Evolutionary conservation across 2,797 vertebrate species (phyloP), one percentile per base, ranked within the genome.

Genomic region (Hirundo rustica): DNA sequence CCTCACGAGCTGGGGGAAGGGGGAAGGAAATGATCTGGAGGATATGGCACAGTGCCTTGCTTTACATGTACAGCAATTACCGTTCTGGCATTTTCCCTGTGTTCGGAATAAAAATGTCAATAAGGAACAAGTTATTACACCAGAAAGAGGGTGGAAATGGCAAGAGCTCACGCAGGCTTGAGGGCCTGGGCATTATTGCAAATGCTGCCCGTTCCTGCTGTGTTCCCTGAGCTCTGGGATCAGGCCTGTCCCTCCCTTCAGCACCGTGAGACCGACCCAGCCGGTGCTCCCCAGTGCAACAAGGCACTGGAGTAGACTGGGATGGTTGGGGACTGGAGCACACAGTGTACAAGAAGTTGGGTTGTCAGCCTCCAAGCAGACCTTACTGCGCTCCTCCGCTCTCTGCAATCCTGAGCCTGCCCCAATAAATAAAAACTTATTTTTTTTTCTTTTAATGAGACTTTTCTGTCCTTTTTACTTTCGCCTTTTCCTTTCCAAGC

Each of bases 41-140:
- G 82, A 75, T 85, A 76, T 55, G 88, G 92, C 91, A 92, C 10
- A 0, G 66, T 73, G 87, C 92, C 93, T 94, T 86, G 94, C 95
- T 96, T 93, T 92, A 93, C 95, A 94, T 90, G 88, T 42, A 91
- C 88, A 73, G 92, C 92, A 96, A 96, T 96, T 97, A 95, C 91
- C 3, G 0, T 26, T 54, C 76, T 95, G 96, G 95, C 93, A 96
- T 96, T 97, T 97, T 94, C 92, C 87, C 79, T 75, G 89, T 92
- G 95, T 92, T 94, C 32, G 0, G 89, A 92, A 96, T 93, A 96
- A 97, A 96, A 96, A 96, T 92, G 92, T 96, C 95, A 96, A 82
- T 96, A 95, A 93, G 74, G 89, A 96, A 90, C 94, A 95, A 94
- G 94, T 92, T 95, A 96, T 86, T 96, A 96, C 82, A 93, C 58